Evolutionary conservation across 2,797 vertebrate species (phyloP).

Genomic region (Molossus molossus): DNA sequence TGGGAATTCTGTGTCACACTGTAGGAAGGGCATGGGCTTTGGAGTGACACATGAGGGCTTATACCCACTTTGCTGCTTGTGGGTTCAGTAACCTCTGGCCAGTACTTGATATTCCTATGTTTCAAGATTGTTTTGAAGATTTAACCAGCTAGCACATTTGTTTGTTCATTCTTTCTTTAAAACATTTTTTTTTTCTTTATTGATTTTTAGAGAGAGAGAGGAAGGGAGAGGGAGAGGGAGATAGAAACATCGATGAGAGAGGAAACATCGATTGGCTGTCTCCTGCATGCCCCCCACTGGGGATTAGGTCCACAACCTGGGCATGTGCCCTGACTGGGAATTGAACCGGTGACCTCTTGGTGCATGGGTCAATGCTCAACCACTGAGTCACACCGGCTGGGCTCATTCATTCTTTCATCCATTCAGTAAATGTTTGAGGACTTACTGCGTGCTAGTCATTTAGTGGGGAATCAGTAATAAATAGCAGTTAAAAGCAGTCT

Average conservation of each 20-base stretch:
- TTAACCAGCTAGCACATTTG: not conserved
- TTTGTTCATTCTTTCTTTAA: not conserved
- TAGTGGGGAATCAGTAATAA: not conserved
- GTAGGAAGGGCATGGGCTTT: not conserved
- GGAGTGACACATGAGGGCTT: not conserved
- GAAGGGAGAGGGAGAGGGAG: no score
- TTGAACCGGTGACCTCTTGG: no score
- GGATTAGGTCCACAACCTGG: no score
- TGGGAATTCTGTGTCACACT: not conserved
- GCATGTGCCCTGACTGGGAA: no score
- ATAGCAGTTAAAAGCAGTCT: constrained; percentile 4
- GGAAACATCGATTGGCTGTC: no score
- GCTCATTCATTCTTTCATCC: not conserved
- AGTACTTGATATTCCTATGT: not conserved
- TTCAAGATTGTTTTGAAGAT: not conserved
- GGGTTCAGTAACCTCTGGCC: not conserved
- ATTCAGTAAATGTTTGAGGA: not conserved
- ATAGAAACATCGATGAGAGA: no score
- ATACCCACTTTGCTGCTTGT: not conserved
- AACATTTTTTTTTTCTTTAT: no score
- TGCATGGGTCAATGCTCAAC: no score
- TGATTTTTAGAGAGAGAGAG: no score
- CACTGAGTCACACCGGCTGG: no score
- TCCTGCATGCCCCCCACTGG: no score
- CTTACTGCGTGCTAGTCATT: not conserved